Conservation (phyloP, 2,113 vertebrate species). For the Trematomus loennbergii region DNA sequence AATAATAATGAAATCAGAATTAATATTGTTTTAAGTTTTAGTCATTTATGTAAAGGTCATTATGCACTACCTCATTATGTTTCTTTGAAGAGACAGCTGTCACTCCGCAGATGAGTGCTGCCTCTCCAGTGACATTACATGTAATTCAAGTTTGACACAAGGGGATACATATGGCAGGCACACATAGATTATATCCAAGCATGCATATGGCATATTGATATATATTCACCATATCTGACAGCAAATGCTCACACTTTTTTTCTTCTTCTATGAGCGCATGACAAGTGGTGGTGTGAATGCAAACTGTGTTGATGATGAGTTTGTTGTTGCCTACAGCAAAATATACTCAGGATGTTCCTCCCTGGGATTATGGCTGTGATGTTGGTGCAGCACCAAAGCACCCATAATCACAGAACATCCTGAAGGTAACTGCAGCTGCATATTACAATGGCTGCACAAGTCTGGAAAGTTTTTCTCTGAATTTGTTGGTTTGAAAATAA, state of each 20-base stretch:
- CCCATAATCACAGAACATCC: slow-evolving; percentile 50
- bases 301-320: slow-evolving; percentile 53
- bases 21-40: not conserved
- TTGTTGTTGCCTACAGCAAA: slow-evolving; percentile 58
- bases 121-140: not conserved
- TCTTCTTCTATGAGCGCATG: slow-evolving; percentile 14
- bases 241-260: slow-evolving; percentile 2
- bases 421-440: slow-evolving; percentile 53
- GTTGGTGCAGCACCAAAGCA: slow-evolving; percentile 50
- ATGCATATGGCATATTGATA: not conserved
- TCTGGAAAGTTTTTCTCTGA: slow-evolving; percentile 28
- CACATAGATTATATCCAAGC: not conserved
- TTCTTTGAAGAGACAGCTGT: not conserved
- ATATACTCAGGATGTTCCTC: slow-evolving; percentile 55
- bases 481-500: slow-evolving; percentile 3
- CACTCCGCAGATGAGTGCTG: not conserved
- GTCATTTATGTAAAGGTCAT: not conserved
- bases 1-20: not conserved
- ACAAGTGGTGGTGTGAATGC: slow-evolving; percentile 39
- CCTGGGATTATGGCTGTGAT: slow-evolving; percentile 49
- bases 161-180: not conserved
- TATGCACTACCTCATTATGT: not conserved
- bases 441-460: slow-evolving; percentile 33
- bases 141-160: not conserved
- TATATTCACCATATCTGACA: slow-evolving; percentile 21